These are phyloP conservation scores for Lithobates pipiens DNA, from an alignment of 2,797 vertebrate genomes.

Conservation along the genomic window DNA sequence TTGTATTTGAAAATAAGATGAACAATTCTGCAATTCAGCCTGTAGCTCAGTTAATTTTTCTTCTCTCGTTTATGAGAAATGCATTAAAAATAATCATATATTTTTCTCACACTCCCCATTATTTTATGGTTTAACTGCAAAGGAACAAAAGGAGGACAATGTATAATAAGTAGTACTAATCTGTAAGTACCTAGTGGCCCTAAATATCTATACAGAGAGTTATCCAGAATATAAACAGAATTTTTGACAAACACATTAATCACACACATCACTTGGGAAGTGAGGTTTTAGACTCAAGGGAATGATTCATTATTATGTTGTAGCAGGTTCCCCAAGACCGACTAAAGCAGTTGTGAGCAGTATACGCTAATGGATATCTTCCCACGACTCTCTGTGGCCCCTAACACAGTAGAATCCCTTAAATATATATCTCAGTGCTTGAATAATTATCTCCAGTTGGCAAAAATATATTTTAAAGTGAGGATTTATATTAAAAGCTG, in stretches of 20 bases:
- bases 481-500: slow-evolving; percentile 38
- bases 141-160: background rate
- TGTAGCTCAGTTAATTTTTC: background rate
- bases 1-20: background rate
- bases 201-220: slow-evolving; percentile 24
- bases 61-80: background rate
- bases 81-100: background rate
- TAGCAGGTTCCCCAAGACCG: slow-evolving; percentile 9
- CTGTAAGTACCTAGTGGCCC: background rate
- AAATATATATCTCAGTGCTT: slow-evolving; percentile 17
- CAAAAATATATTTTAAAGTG: background rate
- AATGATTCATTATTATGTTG: slow-evolving; percentile 42
- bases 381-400: background rate
- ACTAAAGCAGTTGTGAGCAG: slow-evolving; percentile 6
- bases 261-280: slow-evolving; percentile 23
- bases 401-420: background rate
- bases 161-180: slow-evolving; percentile 1
- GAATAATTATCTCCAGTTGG: background rate
- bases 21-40: background rate
- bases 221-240: slow-evolving; percentile 14
- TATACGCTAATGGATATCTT: slow-evolving; percentile 18
- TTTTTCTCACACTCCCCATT: background rate
- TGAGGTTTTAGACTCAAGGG: slow-evolving; percentile 10
- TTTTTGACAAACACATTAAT: slow-evolving; percentile 39
- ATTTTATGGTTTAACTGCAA: background rate